Evolutionary conservation across 2,797 vertebrate species (phyloP), one percentile per base, ranked within the genome.

Genomic region (Hapalemur alaotrensis): DNA sequence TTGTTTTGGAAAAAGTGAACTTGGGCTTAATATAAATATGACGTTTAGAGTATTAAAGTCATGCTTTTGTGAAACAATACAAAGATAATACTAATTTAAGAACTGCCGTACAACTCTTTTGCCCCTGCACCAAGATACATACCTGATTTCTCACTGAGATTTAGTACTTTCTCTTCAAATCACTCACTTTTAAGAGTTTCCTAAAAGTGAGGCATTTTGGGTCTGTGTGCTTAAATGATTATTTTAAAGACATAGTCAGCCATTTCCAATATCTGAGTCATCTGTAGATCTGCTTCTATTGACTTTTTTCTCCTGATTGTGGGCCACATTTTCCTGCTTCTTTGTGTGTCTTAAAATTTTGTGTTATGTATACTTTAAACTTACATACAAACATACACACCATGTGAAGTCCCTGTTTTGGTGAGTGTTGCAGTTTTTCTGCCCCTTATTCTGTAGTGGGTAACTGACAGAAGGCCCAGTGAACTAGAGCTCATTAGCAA

Each of bases 401-500:
- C 75, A 70, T 67, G 46, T 84, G 75, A 89, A 91, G 13, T 78
- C 18, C 67, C 43, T 89, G 2, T 70, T 95, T 89, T 82, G 72
- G 41, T 94, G 43, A 93, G 41, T 35, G 25, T 67, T 35, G 7
- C 35, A 50, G 30, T 89, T 96, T 92, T 73, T 81, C 65, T 32
- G 32, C 38, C 48, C 86, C 22, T 63, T 0, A 17, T 93, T 97
- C 87, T 80, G 0, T 91, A 75, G 63, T 84, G 25, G 43, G 11
- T 85, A 84, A 67, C 93, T 78, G 91, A 82, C 76, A 79, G 43
- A 57, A 92, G 69, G 69, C 63, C 10, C 89, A 92, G 91, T 84
- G 43, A 98, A 75, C 30, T 30, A 92, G 80, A 94, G 70, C 2
- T 25, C 86, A 65, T 95, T 98, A 95, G 75, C 50, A 73, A 84